Evolutionary conservation across 2,797 vertebrate genomes (phyloP).

Genomic region (Kryptopterus vitreolus): DNA sequence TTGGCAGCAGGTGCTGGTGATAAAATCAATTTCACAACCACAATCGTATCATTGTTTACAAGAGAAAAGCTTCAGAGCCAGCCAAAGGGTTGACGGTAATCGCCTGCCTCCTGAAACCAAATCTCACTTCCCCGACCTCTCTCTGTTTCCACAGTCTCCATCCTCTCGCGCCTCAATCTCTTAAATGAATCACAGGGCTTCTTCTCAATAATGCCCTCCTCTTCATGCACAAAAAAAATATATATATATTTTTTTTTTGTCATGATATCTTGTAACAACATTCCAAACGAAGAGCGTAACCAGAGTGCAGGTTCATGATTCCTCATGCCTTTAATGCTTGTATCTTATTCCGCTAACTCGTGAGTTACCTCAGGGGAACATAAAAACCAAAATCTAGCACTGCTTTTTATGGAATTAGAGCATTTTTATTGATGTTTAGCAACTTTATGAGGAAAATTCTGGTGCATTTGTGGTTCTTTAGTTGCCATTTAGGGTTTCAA

Average conservation of each 20-base stretch:
- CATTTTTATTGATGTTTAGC: too few relatives aligned
- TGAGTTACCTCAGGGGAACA: not conserved
- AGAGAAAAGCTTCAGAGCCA: not conserved
- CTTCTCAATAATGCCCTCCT: not conserved
- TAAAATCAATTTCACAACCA: constrained; percentile 10
- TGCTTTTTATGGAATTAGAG: not conserved
- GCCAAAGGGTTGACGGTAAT: constrained; percentile 11
- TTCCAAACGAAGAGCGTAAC: not conserved
- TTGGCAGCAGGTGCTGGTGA: not conserved
- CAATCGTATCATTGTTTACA: constrained; percentile 1
- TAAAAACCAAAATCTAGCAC: not conserved
- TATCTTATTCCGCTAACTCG: too few relatives aligned
- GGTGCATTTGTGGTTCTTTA: too few relatives aligned
- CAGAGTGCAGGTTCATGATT: too few relatives aligned
- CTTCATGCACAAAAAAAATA: not conserved
- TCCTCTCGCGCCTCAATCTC: not conserved
- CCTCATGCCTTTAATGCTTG: not conserved
- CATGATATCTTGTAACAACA: not conserved
- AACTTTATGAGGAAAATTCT: too few relatives aligned
- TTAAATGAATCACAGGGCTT: not conserved
- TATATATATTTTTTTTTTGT: too few relatives aligned
- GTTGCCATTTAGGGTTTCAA: not conserved
- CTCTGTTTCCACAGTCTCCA: not conserved
- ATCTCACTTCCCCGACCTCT: not conserved
- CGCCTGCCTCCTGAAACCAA: constrained; percentile 6